Evolutionary conservation across 2,113 vertebrate genomes (phyloP), one percentile per base, ranked within the genome.

Genomic region (Petroica traversi): DNA sequence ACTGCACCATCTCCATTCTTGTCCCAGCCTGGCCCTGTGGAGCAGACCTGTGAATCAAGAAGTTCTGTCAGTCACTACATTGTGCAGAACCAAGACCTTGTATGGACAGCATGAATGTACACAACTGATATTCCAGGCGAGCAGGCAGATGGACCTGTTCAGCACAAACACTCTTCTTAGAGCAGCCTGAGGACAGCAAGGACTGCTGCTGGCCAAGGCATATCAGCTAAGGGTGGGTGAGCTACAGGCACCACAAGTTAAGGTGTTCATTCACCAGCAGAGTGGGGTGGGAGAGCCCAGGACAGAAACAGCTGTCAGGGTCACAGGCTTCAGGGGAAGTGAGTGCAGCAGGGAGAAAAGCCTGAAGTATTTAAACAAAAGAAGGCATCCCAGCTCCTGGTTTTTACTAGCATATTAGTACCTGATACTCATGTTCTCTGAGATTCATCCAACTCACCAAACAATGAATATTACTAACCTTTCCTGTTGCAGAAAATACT

Each of bases 401-500:
- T 93, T 94, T 90, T 94, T 64, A 87, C 72, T 89, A 84, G 54
- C 79, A 34, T 93, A 83, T 79, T 87, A 73, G 64, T 67, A 91
- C 74, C 89, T 91, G 77, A 84, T 88, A 95, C 28, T 96, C 77
- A 94, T 88, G 64, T 88, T 93, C 72, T 90, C 72, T 57, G 25
- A 90, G 33, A 93, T 75, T 80, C 82, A 95, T 86, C 68, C 72
- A 74, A 5, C 71, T 92, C 93, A 88, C 75, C 88, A 90, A 90
- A 40, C 85, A 81, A 31, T 41, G 61, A 77, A 74, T 96, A 94
- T 68, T 91, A 90, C 94, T 96, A 97, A 97, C 78, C 11, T 84
- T 91, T 92, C 89, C 74, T 84, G 89, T 93, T 94, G 78, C 85
- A 96, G 91, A 96, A 96, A 92, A 96, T 89, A 85, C 85, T 95